A percentile compares a stretch with the other conserved stretches of the same genome.
These are phyloP conservation scores for Myopa tessellatipennis DNA, from an alignment of 2,888 invertebrate species.

Conservation along the genomic window DNA sequence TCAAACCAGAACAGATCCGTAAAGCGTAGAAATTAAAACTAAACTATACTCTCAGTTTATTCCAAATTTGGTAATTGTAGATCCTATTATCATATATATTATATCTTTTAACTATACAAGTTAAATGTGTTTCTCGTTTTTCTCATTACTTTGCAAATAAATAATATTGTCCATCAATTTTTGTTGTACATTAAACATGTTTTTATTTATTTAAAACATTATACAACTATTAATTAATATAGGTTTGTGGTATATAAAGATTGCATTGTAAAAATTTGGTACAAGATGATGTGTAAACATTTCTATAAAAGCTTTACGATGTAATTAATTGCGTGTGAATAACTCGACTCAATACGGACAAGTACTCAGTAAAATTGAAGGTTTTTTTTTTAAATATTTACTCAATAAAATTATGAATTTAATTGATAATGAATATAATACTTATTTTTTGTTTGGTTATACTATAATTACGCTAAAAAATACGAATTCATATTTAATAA, in stretches of 20 bases:
- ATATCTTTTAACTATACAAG: neutral
- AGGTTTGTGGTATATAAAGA: neutral
- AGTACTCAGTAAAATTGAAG: neutral
- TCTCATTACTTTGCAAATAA: neutral
- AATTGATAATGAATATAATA: neutral
- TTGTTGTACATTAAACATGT: neutral
- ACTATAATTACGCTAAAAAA: too few species aligned
- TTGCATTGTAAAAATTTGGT: constrained; percentile 1
- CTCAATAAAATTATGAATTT: neutral
- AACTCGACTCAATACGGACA: neutral
- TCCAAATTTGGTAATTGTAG: too few species aligned
- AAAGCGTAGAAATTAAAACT: too few species aligned
- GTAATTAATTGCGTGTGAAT: neutral
- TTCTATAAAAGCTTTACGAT: neutral
- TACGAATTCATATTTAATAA: neutral
- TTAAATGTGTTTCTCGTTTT: neutral
- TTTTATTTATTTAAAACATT: neutral
- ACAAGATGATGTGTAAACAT: constrained; percentile 12
- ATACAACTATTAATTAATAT: neutral
- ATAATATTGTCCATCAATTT: neutral
- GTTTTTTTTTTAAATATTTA: neutral
- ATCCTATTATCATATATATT: too few species aligned
- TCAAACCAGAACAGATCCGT: too few species aligned
- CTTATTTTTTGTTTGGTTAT: too few species aligned
- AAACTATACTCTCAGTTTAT: too few species aligned